Evolutionary conservation across 2,113 vertebrate genomes (phyloP).

Genomic region (Prionailurus viverrinus): DNA sequence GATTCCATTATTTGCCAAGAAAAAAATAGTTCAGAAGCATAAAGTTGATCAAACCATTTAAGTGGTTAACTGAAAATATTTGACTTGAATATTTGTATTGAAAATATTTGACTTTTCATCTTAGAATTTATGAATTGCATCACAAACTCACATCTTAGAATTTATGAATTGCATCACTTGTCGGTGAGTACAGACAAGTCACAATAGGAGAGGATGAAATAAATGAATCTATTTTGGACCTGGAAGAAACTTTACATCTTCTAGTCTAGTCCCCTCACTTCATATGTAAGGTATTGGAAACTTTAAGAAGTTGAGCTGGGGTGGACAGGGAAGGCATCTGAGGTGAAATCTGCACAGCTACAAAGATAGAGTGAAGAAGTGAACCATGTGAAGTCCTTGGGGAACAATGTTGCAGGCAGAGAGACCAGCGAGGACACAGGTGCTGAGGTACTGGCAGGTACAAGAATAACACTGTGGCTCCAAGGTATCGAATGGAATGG

Average conservation of each 20-base stretch:
- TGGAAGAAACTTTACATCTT: neutral
- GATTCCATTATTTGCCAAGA: slow-evolving; percentile 8
- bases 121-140: neutral
- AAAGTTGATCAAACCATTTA: neutral
- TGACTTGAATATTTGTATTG: neutral
- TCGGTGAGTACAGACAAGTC: neutral
- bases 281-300: neutral
- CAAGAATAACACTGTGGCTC: neutral
- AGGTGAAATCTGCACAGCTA: neutral
- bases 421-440: neutral
- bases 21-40: slow-evolving; percentile 3
- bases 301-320: neutral
- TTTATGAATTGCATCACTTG: neutral
- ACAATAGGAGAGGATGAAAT: neutral
- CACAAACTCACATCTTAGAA: neutral
- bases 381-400: neutral
- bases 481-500: neutral
- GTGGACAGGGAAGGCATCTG: neutral
- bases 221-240: neutral
- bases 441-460: neutral
- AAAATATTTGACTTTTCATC: neutral
- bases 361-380: neutral
- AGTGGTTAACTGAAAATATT: neutral
- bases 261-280: neutral
- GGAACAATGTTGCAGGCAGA: neutral